Evolutionary conservation across 2,797 vertebrate species (phyloP).

Genomic region (Enteromius viviparus): DNA sequence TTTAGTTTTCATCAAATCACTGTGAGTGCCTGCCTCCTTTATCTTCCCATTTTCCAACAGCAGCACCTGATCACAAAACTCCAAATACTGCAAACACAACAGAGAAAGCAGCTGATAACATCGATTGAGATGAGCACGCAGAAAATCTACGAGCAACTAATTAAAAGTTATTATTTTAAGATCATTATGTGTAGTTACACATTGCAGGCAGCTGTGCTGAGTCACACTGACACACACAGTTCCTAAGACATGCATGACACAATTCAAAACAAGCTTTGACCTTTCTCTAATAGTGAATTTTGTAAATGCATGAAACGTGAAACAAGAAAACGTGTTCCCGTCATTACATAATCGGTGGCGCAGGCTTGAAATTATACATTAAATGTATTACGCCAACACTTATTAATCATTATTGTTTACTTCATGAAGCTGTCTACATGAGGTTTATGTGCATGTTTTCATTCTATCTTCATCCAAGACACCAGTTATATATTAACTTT

Average conservation of each 20-base stretch:
- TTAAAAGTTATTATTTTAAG: background rate
- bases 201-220: constrained; percentile 31
- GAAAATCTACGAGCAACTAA: background rate
- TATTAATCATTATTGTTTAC: background rate
- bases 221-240: background rate
- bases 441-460: background rate
- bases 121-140: background rate
- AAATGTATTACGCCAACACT: background rate
- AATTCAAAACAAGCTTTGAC: constrained; percentile 11
- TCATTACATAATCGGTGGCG: background rate
- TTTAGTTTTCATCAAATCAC: constrained; percentile 71
- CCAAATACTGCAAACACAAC: constrained; percentile 76
- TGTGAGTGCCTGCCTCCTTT: constrained; percentile 79
- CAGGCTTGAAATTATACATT: background rate
- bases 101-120: background rate
- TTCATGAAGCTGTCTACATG: background rate
- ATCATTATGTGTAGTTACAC: constrained; percentile 12
- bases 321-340: background rate
- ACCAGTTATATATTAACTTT: background rate
- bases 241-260: background rate
- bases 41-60: constrained; percentile 81
- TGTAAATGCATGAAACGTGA: background rate
- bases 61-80: constrained; percentile 84
- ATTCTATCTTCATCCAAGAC: background rate
- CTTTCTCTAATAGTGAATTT: constrained; percentile 10